These are phyloP conservation scores for Lissonota sp. DNA, from an alignment of 2,888 invertebrate genomes.

Conservation along the genomic window DNA sequence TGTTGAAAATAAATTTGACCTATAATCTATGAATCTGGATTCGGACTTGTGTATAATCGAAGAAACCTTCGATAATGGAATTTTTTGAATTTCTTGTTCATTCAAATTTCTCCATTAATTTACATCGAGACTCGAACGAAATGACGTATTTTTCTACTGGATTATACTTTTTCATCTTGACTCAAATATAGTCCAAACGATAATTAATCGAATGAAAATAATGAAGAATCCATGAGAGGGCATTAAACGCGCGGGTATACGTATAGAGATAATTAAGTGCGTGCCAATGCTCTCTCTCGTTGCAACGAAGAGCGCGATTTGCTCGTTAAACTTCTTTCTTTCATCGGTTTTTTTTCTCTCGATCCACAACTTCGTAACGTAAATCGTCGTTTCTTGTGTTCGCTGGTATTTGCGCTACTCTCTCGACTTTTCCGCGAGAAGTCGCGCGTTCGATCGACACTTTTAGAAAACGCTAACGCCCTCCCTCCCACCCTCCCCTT, in stretches of 20 bases:
- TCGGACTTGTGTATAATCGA: no score
- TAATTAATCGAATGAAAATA: conserved; percentile 53
- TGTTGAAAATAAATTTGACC: conserved; percentile 16
- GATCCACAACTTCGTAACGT: conserved; percentile 19
- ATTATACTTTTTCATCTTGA: no score
- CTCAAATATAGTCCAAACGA: conserved; percentile 2
- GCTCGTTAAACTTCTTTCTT: conserved; percentile 58
- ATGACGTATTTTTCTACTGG: no score
- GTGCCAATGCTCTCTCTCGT: conserved; percentile 40
- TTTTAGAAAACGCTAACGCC: conserved; percentile 55
- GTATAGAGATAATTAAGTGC: conserved; percentile 53
- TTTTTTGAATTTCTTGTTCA: no score
- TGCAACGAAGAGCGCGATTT: conserved; percentile 31
- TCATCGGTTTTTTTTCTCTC: conserved; percentile 27
- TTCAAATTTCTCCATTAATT: no score
- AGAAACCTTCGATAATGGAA: no score
- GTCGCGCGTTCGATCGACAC: conserved; percentile 53
- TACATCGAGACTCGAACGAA: no score
- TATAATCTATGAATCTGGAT: background rate
- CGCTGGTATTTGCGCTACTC: conserved; percentile 47
- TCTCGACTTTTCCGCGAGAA: conserved; percentile 61
- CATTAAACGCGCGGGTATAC: background rate
- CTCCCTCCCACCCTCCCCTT: background rate
- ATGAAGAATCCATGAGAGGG: conserved; percentile 18
- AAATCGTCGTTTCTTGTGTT: conserved; percentile 3